A percentile compares a stretch with the other conserved stretches of the same genome.
These are phyloP conservation scores for Phyllopteryx taeniolatus DNA, from an alignment of 2,113 vertebrate genomes.

Conservation along the genomic window DNA sequence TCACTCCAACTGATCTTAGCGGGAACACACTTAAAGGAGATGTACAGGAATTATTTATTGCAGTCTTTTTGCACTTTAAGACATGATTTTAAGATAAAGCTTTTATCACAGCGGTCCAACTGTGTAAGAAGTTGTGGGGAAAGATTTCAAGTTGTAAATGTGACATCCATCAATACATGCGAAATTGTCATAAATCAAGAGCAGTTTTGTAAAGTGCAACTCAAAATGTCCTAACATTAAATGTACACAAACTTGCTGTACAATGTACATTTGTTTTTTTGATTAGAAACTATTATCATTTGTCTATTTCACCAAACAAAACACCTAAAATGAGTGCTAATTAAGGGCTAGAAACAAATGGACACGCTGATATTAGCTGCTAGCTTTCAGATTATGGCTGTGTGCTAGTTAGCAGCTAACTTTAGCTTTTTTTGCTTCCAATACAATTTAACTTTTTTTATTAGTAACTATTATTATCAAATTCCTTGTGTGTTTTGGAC, in stretches of 20 bases:
- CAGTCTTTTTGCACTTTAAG: slow-evolving; percentile 65
- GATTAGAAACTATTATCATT: too few species aligned
- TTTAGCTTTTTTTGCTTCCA: not conserved
- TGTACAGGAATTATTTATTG: slow-evolving; percentile 56
- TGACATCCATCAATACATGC: not conserved
- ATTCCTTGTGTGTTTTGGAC: too few species aligned
- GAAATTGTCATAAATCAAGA: not conserved
- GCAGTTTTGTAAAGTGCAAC: not conserved
- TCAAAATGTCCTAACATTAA: not conserved
- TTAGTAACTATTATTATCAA: too few species aligned
- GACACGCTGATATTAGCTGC: not conserved
- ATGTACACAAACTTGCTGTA: not conserved
- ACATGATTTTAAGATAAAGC: slow-evolving; percentile 1
- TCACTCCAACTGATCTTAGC: not conserved
- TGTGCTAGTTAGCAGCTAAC: not conserved
- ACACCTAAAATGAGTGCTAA: not conserved
- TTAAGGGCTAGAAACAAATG: too few species aligned
- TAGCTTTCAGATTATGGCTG: not conserved
- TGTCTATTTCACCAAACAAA: not conserved
- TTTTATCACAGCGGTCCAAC: not conserved
- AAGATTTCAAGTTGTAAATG: not conserved
- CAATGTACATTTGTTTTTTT: not conserved
- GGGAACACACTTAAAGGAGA: slow-evolving; percentile 3
- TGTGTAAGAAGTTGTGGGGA: not conserved
- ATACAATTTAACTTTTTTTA: not conserved